Percentiles rank a stretch among this genome's conserved stretches.
These are phyloP conservation scores for Metacarcinus magister DNA, from an alignment of 2,888 invertebrate species.

Conservation along the genomic window DNA sequence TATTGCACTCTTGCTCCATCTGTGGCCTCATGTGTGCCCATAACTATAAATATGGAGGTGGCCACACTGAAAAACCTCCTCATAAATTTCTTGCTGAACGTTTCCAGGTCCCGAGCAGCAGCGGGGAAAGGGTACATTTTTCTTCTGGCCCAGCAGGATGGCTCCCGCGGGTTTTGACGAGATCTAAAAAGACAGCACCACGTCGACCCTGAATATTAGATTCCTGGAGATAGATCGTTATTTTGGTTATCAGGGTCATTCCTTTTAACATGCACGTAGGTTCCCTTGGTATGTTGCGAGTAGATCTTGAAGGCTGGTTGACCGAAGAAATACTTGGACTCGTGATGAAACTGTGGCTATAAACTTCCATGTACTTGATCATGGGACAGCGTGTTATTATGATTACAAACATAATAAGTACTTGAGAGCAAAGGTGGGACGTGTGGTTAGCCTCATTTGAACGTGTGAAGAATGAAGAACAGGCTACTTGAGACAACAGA, in stretches of 20 bases:
- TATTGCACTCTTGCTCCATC: not conserved
- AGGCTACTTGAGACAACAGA: not conserved
- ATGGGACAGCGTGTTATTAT: no score
- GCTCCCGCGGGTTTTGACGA: not conserved
- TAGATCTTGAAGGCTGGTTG: no score
- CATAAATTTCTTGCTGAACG: not conserved
- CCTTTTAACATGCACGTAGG: no score
- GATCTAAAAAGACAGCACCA: not conserved
- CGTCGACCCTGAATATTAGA: not conserved
- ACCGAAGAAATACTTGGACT: no score
- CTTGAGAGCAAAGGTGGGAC: no score
- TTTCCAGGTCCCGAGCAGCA: not conserved
- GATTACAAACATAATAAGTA: no score
- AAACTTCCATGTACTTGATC: no score
- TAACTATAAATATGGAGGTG: slow-evolving; percentile 3
- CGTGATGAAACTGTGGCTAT: no score
- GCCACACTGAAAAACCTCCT: not conserved
- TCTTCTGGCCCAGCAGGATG: not conserved
- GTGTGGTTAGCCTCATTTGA: not conserved
- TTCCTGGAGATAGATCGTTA: not conserved
- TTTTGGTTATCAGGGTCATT: not conserved
- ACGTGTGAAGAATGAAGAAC: not conserved
- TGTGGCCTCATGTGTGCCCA: not conserved
- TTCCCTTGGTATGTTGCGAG: not conserved
- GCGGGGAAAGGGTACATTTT: not conserved